phyloP scores from a whole-genome alignment of 2,888 invertebrate species.

The Xanthia togata region DNA sequence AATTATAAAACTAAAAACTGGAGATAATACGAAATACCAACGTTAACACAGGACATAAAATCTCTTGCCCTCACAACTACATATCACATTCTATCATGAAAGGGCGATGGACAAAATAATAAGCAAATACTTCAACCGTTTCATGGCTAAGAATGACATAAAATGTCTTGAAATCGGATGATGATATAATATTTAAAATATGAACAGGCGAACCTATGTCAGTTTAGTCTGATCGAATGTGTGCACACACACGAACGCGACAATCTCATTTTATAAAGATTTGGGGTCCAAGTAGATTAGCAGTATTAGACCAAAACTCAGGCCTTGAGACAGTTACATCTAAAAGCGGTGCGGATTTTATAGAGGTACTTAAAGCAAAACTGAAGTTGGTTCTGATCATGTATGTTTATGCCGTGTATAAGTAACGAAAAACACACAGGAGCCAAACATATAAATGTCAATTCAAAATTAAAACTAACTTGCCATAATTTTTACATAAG shows the following conservation, averaged over 20 bases:
- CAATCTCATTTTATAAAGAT: background rate
- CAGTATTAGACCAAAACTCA: too few species aligned
- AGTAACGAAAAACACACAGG: background rate
- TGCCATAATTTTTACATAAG: background rate
- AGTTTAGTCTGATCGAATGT: background rate
- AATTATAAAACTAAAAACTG: constrained; percentile 21
- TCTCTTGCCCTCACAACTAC: constrained; percentile 25
- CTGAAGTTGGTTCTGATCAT: background rate
- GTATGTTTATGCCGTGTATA: background rate
- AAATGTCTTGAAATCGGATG: background rate
- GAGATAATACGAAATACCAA: constrained; percentile 28
- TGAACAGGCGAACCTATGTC: background rate
- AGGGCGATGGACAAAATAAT: constrained; percentile 42
- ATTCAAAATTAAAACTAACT: background rate
- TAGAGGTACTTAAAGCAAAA: background rate
- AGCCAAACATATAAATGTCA: background rate
- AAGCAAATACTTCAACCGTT: background rate
- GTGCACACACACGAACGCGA: background rate
- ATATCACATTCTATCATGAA: constrained; percentile 37
- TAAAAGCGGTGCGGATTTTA: background rate
- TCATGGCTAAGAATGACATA: background rate
- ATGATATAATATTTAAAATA: constrained; percentile 2
- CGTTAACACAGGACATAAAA: constrained; percentile 17
- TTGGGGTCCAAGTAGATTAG: background rate
- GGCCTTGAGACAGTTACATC: background rate